Evolutionary conservation across 2,888 invertebrate genomes (phyloP).

Genomic region (Siphonodentalium dalli): DNA sequence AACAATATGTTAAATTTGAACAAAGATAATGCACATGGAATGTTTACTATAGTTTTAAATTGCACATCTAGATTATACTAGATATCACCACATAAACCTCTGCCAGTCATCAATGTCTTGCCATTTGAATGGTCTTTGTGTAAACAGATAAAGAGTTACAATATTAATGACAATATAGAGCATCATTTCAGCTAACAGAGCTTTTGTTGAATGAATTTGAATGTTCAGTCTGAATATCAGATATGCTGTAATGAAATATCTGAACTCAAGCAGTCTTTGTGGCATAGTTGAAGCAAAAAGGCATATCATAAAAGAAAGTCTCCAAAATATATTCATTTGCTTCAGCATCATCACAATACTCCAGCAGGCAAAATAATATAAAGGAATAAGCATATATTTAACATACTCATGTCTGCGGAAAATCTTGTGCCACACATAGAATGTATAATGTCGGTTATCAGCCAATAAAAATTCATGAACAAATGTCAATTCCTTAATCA

Average conservation of each 20-base stretch:
- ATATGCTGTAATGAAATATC: slow-evolving; percentile 95
- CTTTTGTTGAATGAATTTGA: slow-evolving; percentile 67
- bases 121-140: slow-evolving; percentile 82
- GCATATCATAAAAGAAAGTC: slow-evolving; percentile 71
- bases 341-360: slow-evolving; percentile 34
- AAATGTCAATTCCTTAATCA: slow-evolving; percentile 70
- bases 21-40: no score
- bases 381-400: slow-evolving; percentile 76
- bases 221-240: slow-evolving; percentile 77
- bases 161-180: slow-evolving; percentile 75
- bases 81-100: slow-evolving; percentile 91
- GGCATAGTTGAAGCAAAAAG: slow-evolving; percentile 75
- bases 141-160: slow-evolving; percentile 78
- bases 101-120: slow-evolving; percentile 76
- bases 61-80: no score
- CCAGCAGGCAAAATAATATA: slow-evolving; percentile 68
- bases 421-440: slow-evolving; percentile 92
- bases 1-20: no score
- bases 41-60: no score
- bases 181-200: slow-evolving; percentile 72
- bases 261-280: slow-evolving; percentile 86
- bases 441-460: slow-evolving; percentile 95
- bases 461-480: slow-evolving; percentile 92
- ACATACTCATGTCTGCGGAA: slow-evolving; percentile 75
- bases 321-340: slow-evolving; percentile 60